Conservation (phyloP, 2,113 vertebrate genomes). For the Saguinus midas region DNA sequence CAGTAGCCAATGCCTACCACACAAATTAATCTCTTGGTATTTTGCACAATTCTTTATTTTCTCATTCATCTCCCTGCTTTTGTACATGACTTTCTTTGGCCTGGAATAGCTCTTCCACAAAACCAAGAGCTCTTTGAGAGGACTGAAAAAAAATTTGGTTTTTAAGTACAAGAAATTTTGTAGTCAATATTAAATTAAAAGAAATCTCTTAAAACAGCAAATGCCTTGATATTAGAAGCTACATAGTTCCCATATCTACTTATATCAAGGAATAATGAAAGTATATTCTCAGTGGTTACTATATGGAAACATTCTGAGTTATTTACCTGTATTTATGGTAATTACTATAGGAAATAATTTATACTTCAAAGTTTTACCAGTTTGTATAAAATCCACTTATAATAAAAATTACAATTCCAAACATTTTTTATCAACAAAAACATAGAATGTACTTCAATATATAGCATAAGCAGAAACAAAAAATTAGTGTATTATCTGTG, state of each 20-base stretch:
- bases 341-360: not conserved
- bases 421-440: conserved; percentile 3
- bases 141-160: not conserved
- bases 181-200: not conserved
- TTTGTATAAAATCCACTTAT: conserved; percentile 29
- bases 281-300: not conserved
- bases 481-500: not conserved
- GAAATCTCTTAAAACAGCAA: not conserved
- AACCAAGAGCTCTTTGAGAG: not conserved
- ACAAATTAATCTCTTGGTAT: not conserved
- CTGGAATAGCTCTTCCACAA: not conserved
- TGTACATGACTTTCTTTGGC: not conserved
- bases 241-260: not conserved
- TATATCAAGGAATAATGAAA: conserved; percentile 9
- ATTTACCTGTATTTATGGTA: not conserved
- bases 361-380: not conserved
- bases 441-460: not conserved
- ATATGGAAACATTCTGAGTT: not conserved
- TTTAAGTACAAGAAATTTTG: not conserved
- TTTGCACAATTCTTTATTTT: not conserved
- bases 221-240: not conserved
- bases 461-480: not conserved
- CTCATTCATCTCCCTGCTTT: not conserved
- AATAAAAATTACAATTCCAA: conserved; percentile 21
- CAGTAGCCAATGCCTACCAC: not conserved